These are phyloP conservation scores for Ceratosolen fusciceps DNA, from an alignment of 1,140 invertebrate genomes.

Conservation along the genomic window DNA sequence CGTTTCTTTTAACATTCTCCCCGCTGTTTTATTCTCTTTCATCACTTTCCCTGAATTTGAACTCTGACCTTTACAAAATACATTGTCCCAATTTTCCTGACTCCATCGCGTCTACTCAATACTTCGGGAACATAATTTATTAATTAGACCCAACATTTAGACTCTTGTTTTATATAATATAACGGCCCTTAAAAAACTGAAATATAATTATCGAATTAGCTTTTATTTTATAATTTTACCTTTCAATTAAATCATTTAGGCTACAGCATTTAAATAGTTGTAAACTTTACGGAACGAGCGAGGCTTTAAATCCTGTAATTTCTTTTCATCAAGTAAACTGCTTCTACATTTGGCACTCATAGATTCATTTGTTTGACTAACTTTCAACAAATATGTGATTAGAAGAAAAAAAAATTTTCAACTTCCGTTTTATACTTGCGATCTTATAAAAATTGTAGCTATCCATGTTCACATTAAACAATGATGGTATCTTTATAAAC, in stretches of 20 bases:
- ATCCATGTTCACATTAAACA: not conserved
- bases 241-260: not conserved
- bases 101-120: too few species aligned
- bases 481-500: not conserved
- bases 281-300: not conserved
- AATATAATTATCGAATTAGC: not conserved
- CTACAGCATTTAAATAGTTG: not conserved
- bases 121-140: not conserved
- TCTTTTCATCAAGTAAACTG: too few species aligned
- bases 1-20: not conserved
- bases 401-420: too few species aligned
- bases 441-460: too few species aligned
- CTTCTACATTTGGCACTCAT: too few species aligned
- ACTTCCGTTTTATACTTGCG: too few species aligned
- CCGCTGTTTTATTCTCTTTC: not conserved
- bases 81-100: too few species aligned
- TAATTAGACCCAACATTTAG: not conserved
- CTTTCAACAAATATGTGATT: too few species aligned
- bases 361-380: too few species aligned
- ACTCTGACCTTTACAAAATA: not conserved
- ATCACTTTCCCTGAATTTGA: too few species aligned
- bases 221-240: not conserved
- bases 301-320: too few species aligned
- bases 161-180: not conserved
- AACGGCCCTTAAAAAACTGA: not conserved